These are phyloP conservation scores for Agrypnus murinus DNA, from an alignment of 2,888 invertebrate species.

Conservation along the genomic window DNA sequence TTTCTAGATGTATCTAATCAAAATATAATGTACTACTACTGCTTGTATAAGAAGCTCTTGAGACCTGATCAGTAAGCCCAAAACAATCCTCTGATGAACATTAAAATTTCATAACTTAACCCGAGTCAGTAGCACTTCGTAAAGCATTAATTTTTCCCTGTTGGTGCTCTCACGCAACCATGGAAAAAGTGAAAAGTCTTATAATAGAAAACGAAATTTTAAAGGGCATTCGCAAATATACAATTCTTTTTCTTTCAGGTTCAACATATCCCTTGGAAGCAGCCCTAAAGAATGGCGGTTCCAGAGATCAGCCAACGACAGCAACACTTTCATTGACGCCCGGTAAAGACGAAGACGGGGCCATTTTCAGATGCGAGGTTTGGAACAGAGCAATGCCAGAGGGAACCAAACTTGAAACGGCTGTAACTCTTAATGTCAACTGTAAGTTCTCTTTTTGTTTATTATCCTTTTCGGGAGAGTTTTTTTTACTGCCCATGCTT, in stretches of 20 bases:
- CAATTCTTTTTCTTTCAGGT: slow-evolving; percentile 68
- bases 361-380: slow-evolving; percentile 89
- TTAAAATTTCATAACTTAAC: slow-evolving; percentile 20
- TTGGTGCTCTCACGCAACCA: slow-evolving; percentile 28
- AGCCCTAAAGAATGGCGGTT: slow-evolving; percentile 80
- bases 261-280: slow-evolving; percentile 83
- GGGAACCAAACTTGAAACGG: slow-evolving; percentile 85
- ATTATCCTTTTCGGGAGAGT: slow-evolving; percentile 38
- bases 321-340: slow-evolving; percentile 86
- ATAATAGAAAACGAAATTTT: not conserved
- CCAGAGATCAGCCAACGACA: slow-evolving; percentile 83
- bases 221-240: not conserved
- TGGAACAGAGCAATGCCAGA: slow-evolving; percentile 92
- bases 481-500: slow-evolving; percentile 35
- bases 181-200: not conserved
- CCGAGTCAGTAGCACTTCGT: slow-evolving; percentile 6
- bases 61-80: slow-evolving; percentile 20
- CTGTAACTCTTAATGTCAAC: slow-evolving; percentile 88
- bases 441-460: slow-evolving; percentile 79
- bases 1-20: not conserved
- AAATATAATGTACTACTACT: slow-evolving; percentile 1
- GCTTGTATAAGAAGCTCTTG: slow-evolving; percentile 4
- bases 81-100: slow-evolving; percentile 29
- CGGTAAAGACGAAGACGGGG: slow-evolving; percentile 88
- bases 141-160: slow-evolving; percentile 25